Evolutionary conservation across 2,113 vertebrate genomes (phyloP), one percentile per base, ranked within the genome.

Genomic region (Myxocyprinus asiaticus): DNA sequence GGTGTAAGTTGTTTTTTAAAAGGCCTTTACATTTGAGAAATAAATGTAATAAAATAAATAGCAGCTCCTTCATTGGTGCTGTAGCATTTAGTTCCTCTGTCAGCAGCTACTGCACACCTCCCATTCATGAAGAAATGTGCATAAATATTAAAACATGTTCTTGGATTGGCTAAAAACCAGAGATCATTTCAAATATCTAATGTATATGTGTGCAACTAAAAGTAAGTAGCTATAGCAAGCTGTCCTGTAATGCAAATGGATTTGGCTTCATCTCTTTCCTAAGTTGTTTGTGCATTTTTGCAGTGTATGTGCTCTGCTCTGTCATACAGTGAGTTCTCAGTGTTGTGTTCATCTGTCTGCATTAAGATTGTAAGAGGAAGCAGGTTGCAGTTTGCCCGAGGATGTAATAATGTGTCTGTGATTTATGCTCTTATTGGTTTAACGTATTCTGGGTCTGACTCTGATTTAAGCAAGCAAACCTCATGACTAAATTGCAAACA

Each of bases 341-440:
- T 78, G 45, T 64, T 62, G 45, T 47, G 9, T 61, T 61, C 7
- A 43, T 70, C 14, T 79, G 68, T 63, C 55, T 9, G n/a, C 12
- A 12, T 71, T 51, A 11, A 69, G 42, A 50, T 33, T 70, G 45
- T 68, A 22, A 50, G 47, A 48, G 44, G 55, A 67, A 68, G 66
- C 43, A 17, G 9, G 6, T 55, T 14, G 33, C 47, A 63, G 56
- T 2, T 15, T 71, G 77, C 67, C 9, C 50, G 22, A 72, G 53
- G 78, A 74, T 74, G 15, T 17, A 9, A n/a, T 51, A 72, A 58
- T 70, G 66, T 79, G 68, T 79, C n/a, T 64, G 77, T 79, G 59
- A 15, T 62, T 64, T 45, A 10, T 47, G 50, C 9, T 65, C 44
- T 72, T 14, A 14, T 72, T 22, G 5, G 43, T 73, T n/a, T 7